phyloP scores from a whole-genome alignment of 2,888 invertebrate genomes.

The Plagiodera versicolora region DNA sequence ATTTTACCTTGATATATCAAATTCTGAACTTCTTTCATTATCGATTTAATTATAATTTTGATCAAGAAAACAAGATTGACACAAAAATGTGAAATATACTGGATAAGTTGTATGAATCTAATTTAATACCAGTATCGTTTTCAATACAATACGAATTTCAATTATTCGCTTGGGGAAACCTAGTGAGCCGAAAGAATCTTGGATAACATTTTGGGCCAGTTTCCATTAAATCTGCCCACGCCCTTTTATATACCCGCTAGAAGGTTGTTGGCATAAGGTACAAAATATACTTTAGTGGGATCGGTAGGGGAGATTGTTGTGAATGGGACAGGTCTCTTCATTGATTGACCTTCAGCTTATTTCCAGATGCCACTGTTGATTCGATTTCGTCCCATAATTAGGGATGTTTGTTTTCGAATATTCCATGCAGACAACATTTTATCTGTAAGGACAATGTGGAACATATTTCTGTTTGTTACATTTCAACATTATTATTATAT shows the following conservation, averaged over 20 bases:
- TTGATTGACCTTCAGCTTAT: slow-evolving; percentile 17
- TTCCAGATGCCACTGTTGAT: neutral
- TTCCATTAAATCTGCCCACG: neutral
- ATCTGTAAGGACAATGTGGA: neutral
- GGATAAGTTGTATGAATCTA: no score
- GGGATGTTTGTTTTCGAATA: neutral
- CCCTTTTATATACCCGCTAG: slow-evolving; percentile 1
- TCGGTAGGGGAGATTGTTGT: slow-evolving; percentile 1
- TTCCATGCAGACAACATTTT: neutral
- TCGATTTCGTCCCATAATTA: neutral
- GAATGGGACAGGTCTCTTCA: slow-evolving; percentile 19
- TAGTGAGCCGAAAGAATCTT: no score
- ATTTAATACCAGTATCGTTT: no score
- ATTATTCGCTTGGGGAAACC: no score
- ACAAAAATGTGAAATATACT: no score
- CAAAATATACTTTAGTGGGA: neutral
- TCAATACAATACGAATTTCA: no score
- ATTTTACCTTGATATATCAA: no score
- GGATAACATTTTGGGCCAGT: neutral
- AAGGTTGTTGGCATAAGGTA: slow-evolving; percentile 16
- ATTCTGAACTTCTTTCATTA: no score
- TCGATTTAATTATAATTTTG: no score
- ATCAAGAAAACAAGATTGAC: no score
- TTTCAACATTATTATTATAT: no score
- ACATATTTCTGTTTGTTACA: neutral